phyloP scores from a whole-genome alignment of 1,140 invertebrate species.

The Cotesia chilonis region DNA sequence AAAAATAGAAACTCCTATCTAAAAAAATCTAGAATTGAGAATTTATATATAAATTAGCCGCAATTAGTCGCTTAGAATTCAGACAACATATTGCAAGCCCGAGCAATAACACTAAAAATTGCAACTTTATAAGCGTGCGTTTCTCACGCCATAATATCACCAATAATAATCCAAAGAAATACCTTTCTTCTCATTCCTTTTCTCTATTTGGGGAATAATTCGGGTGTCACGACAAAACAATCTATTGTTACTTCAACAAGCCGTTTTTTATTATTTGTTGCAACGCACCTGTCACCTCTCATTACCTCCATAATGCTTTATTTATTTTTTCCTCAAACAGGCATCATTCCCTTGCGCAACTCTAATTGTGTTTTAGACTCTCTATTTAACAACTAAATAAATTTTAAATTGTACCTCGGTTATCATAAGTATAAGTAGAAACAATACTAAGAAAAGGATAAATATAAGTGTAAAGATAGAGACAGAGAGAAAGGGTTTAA shows the following conservation, averaged over 20 bases:
- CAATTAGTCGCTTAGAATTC: not conserved
- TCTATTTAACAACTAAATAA: not conserved
- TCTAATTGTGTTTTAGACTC: constrained; percentile 15
- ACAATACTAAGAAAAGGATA: constrained; percentile 55
- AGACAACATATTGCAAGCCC: constrained; percentile 15
- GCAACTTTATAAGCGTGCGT: constrained; percentile 3
- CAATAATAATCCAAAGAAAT: no score
- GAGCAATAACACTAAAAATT: not conserved
- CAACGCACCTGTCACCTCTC: constrained; percentile 56
- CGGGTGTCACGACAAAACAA: constrained; percentile 36
- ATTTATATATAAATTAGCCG: no score
- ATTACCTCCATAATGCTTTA: constrained; percentile 48
- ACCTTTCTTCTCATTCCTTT: no score
- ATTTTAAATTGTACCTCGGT: constrained; percentile 20
- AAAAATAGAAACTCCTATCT: no score
- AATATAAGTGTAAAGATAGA: not conserved
- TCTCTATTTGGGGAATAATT: no score
- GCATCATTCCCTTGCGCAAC: not conserved
- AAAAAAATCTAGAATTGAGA: no score
- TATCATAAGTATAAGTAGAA: constrained; percentile 19
- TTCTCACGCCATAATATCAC: not conserved
- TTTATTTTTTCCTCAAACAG: constrained; percentile 48
- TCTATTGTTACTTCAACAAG: constrained; percentile 53
- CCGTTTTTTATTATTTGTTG: constrained; percentile 28
- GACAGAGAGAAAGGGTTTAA: no score